Percentiles rank a stretch among this genome's conserved stretches.
phyloP scores from a whole-genome alignment of 1,140 invertebrate species.

The Brachionus asplanchnoidis region DNA sequence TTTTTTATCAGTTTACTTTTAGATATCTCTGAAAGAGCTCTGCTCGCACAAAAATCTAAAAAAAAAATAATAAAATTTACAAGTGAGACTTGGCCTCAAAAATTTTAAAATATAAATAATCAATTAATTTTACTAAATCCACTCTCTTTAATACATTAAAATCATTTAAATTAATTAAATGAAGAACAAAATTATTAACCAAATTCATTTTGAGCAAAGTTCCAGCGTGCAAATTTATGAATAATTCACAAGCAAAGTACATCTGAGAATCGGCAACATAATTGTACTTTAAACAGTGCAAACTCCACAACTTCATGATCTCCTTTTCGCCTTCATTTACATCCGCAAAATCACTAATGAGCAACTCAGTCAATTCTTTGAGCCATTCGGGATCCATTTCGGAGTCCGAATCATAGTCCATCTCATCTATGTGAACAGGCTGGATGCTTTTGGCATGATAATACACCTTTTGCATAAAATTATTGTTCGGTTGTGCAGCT shows the following conservation, averaged over 20 bases:
- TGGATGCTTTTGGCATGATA: constrained; percentile 87
- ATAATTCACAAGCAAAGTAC: constrained; percentile 79
- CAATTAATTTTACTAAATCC: constrained; percentile 66
- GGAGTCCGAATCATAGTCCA: constrained; percentile 85
- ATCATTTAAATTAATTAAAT: constrained; percentile 85
- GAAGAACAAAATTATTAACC: constrained; percentile 84
- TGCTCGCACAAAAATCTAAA: too few relatives aligned
- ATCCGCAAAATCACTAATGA: constrained; percentile 97
- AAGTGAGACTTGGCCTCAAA: too few relatives aligned
- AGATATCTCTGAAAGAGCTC: too few relatives aligned
- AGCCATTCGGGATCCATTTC: constrained; percentile 91
- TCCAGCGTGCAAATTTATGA: constrained; percentile 76
- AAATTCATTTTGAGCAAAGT: constrained; percentile 79
- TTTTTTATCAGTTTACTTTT: too few relatives aligned
- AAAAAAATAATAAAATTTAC: too few relatives aligned
- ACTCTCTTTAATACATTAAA: constrained; percentile 79
- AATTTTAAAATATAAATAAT: background rate
- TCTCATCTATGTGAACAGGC: constrained; percentile 85
- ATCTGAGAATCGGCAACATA: constrained; percentile 92
- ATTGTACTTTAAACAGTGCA: constrained; percentile 83
- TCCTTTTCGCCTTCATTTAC: constrained; percentile 98
- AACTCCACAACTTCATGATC: constrained; percentile 96
- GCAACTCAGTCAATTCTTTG: constrained; percentile 83
- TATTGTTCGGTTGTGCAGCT: background rate
- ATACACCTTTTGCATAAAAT: constrained; percentile 65